Conservation (phyloP, 2,113 vertebrate species). For the Planiliza haematocheilus region DNA sequence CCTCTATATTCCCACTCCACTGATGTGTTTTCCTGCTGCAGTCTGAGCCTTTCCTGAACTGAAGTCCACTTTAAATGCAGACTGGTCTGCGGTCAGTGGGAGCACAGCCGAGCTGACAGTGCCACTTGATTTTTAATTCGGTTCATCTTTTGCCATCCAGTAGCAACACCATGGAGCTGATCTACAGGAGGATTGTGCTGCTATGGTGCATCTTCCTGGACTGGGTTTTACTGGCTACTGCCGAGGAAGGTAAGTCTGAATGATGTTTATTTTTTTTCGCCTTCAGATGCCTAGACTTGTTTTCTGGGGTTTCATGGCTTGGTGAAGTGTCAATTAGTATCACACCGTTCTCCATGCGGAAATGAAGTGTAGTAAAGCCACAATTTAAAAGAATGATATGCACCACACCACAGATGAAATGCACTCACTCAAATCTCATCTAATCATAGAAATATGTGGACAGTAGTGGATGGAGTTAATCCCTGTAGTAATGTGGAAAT, state of each 20-base stretch:
- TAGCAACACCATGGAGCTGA: slow-evolving; percentile 76
- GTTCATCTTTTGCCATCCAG: slow-evolving; percentile 10
- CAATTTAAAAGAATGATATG: slow-evolving; percentile 7
- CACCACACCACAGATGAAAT: not conserved
- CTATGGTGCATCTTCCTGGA: slow-evolving; percentile 72
- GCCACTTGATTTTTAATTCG: slow-evolving; percentile 39
- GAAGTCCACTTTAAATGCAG: slow-evolving; percentile 75
- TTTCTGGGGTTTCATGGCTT: slow-evolving; percentile 28
- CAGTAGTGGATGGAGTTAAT: too few species aligned
- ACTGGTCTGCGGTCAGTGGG: slow-evolving; percentile 64
- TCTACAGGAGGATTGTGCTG: slow-evolving; percentile 60
- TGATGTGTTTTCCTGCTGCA: slow-evolving; percentile 18
- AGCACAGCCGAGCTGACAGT: slow-evolving; percentile 74
- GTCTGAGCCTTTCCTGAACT: slow-evolving; percentile 42
- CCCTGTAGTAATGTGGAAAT: too few species aligned
- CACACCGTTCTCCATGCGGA: slow-evolving; percentile 15
- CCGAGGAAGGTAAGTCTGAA: slow-evolving; percentile 82
- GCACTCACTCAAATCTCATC: not conserved
- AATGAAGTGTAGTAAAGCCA: slow-evolving; percentile 33
- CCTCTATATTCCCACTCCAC: not conserved
- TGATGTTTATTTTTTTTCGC: slow-evolving; percentile 3
- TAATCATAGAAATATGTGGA: not conserved
- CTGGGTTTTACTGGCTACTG: slow-evolving; percentile 59
- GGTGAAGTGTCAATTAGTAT: slow-evolving; percentile 24
- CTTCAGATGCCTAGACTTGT: slow-evolving; percentile 13